Evolutionary conservation across 2,797 vertebrate species (phyloP), one percentile per base, ranked within the genome.

Genomic region (Brachymystax lenok): DNA sequence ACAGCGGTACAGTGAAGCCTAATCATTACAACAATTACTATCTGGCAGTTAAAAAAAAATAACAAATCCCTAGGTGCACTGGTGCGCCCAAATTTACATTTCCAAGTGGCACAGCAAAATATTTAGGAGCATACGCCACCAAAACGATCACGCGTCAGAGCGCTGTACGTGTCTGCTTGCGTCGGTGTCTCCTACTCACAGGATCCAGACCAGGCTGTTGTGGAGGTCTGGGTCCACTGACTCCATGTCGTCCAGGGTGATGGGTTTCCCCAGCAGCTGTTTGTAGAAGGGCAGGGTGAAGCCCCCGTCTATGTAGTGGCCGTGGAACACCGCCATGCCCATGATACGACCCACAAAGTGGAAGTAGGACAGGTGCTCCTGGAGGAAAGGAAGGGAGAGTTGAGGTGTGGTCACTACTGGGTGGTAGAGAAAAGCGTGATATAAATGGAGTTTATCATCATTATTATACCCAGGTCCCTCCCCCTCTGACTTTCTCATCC

Each of bases 241-340:
- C 88, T 99, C 98, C 97, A 99, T 98, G 90, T 99, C 98, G 72
- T 98, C 97, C 92, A 99, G 89, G 77, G 96, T 98, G 93, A 99
- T 99, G 82, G 97, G 95, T 89, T 99, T 99, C 69, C 98, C 98
- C 75, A 99, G 95, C 92, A 99, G 88, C 93, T 99, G 98, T 82
- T 99, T 99, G 83, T 99, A 99, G 93, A 99, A 99, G 80, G 98
- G 98, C 72, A 99, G 87, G 0, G 97, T 98, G 83, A 99, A 99
- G 83, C 98, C 97, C 0, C 98, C 98, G 1, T 99, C 97, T 0
- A 99, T 99, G 87, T 99, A 99, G 94, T 99, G 98, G 78, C 98
- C 97, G 0, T 99, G 98, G 90, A 99, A 99, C 80, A 99, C 98
- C 1, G 98, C 98, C 98, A 99, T 97, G 46, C 98, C 98, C 98